Percentiles rank a stretch among this genome's conserved stretches.
phyloP scores from a whole-genome alignment of 2,888 invertebrate species.

The Altica lythri region DNA sequence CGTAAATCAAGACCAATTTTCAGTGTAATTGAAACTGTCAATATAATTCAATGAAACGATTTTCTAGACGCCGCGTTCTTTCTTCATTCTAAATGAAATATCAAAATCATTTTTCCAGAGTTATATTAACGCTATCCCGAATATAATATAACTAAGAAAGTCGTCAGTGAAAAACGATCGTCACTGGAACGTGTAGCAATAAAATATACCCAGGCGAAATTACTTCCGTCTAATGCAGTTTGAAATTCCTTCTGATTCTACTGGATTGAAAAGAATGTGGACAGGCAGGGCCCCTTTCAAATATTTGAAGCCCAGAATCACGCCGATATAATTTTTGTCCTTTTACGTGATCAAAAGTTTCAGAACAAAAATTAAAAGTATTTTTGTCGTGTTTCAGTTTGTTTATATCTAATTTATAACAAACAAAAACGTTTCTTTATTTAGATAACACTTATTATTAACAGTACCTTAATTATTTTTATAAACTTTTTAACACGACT shows the following conservation, averaged over 20 bases:
- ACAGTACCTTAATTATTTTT: too few species aligned
- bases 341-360: not conserved
- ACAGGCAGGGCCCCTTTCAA: not conserved
- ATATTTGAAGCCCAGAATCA: not conserved
- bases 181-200: constrained; percentile 16
- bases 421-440: too few species aligned
- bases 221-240: constrained; percentile 26
- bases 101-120: constrained; percentile 6
- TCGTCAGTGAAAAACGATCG: constrained; percentile 12
- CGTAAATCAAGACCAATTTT: too few species aligned
- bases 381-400: too few species aligned
- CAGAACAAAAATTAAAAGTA: not conserved
- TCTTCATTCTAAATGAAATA: not conserved
- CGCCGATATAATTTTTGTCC: not conserved
- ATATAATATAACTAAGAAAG: constrained; percentile 11
- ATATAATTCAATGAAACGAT: too few species aligned
- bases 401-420: too few species aligned
- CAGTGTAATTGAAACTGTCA: too few species aligned
- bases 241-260: constrained; percentile 14
- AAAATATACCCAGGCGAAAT: constrained; percentile 26
- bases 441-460: too few species aligned
- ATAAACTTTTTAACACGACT: too few species aligned
- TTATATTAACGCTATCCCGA: not conserved
- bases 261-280: constrained; percentile 5
- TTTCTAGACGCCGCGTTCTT: too few species aligned